Evolutionary conservation across 2,797 vertebrate species (phyloP).

Genomic region (Fundulus diaphanus): DNA sequence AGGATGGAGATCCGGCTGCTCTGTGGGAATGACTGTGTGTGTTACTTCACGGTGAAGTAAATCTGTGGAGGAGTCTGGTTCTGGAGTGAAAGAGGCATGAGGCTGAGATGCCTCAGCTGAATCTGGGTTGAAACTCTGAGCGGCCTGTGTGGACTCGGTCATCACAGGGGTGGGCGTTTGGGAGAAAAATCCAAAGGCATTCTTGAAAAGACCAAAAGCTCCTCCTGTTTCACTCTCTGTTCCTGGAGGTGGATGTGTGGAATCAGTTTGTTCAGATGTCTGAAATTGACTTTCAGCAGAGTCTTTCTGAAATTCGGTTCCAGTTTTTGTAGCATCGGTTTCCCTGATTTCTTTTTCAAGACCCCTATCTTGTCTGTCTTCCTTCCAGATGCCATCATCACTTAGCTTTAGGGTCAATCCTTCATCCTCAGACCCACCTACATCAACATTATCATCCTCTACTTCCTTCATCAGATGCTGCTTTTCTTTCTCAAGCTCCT

Average conservation of each 20-base stretch:
- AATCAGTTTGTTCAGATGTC: constrained; percentile 14
- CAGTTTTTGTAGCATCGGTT: not conserved
- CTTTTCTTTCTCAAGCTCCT: not conserved
- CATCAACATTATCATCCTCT: not conserved
- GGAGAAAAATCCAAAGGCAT: constrained; percentile 49
- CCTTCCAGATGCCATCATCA: not conserved
- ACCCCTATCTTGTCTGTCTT: not conserved
- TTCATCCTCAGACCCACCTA: not conserved
- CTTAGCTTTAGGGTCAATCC: not conserved
- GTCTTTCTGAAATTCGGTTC: not conserved
- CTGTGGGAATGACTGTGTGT: constrained; percentile 11
- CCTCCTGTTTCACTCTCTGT: constrained; percentile 21
- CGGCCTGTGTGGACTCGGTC: constrained; percentile 1
- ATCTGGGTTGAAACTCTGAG: constrained; percentile 1
- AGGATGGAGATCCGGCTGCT: constrained; percentile 10
- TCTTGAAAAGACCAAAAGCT: constrained; percentile 47
- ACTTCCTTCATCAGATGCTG: not conserved
- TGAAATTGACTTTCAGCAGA: constrained; percentile 11
- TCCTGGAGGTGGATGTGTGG: not conserved
- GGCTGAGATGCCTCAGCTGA: constrained; percentile 2
- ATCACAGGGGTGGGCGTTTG: constrained; percentile 17
- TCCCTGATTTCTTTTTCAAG: constrained; percentile 2
- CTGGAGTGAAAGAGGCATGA: constrained; percentile 14
- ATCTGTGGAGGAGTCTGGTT: constrained; percentile 20
- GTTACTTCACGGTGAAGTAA: constrained; percentile 16